Evolutionary conservation across 2,113 vertebrate genomes (phyloP).

Genomic region (Hemiprocne comata): DNA sequence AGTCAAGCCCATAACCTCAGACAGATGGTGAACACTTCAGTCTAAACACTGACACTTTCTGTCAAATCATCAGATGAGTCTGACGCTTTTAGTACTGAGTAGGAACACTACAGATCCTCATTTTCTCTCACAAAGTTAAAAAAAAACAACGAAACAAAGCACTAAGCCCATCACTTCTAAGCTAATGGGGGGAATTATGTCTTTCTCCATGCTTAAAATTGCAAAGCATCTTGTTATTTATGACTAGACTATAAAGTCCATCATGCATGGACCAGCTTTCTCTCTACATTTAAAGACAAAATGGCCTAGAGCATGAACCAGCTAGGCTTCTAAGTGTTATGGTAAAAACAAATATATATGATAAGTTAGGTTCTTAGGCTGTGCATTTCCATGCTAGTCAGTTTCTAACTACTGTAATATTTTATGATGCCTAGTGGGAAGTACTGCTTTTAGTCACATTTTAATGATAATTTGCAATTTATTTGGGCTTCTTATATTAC

Average conservation of each 20-base stretch:
- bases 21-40: slow-evolving; percentile 32
- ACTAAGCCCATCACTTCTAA: background rate
- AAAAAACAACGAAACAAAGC: no score
- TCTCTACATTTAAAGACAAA: background rate
- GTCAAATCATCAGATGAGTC: slow-evolving; percentile 41
- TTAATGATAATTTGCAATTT: background rate
- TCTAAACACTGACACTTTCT: slow-evolving; percentile 27
- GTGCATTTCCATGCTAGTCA: background rate
- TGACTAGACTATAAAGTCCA: background rate
- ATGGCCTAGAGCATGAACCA: background rate
- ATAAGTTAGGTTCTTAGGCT: background rate
- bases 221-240: background rate
- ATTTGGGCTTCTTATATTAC: background rate
- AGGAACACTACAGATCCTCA: background rate
- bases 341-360: background rate
- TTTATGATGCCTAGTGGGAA: background rate
- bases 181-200: background rate
- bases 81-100: slow-evolving; percentile 1
- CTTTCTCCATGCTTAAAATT: background rate
- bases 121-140: background rate
- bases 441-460: background rate
- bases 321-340: background rate
- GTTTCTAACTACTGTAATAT: background rate
- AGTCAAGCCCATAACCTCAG: slow-evolving; percentile 16
- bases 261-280: background rate